Conservation (phyloP, 2,113 vertebrate genomes). For the Campylomormyrus numenius region DNA sequence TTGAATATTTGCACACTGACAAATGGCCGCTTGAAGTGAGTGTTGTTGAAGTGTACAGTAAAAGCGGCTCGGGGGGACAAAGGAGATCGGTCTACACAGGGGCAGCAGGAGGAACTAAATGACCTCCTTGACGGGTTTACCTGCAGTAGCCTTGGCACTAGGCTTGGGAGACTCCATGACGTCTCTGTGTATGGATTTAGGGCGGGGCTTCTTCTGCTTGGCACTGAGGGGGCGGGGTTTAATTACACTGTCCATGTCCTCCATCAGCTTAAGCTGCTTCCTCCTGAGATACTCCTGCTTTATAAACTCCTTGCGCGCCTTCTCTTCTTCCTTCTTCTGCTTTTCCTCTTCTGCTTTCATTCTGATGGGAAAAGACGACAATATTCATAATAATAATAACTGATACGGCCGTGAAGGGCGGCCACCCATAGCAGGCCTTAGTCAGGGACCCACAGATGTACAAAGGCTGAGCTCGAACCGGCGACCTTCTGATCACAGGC, state of each 20-base stretch:
- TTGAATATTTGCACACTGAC: not conserved
- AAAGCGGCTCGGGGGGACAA: not conserved
- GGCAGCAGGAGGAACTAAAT: not conserved
- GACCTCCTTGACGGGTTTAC: slow-evolving; percentile 49
- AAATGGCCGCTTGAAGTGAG: not conserved
- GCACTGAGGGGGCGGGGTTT: slow-evolving; percentile 73
- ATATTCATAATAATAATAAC: too few species aligned
- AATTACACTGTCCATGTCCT: slow-evolving; percentile 86
- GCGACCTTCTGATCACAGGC: too few species aligned
- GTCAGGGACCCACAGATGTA: not conserved
- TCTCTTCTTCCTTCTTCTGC: slow-evolving; percentile 85
- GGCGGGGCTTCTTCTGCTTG: slow-evolving; percentile 84
- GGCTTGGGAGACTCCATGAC: slow-evolving; percentile 76
- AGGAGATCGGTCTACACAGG: not conserved
- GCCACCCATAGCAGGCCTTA: not conserved
- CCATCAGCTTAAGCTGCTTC: slow-evolving; percentile 91
- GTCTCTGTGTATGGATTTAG: slow-evolving; percentile 92
- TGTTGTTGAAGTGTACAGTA: not conserved
- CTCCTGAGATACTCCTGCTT: slow-evolving; percentile 85
- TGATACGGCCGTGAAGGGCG: too few species aligned
- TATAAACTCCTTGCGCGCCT: slow-evolving; percentile 80
- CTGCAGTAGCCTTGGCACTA: slow-evolving; percentile 70
- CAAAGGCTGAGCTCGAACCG: too few species aligned
- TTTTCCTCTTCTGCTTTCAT: slow-evolving; percentile 88
- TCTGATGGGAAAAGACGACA: slow-evolving; percentile 45